These are phyloP conservation scores for Oxygymnocypris stewartii DNA, from an alignment of 2,113 vertebrate species.

Conservation along the genomic window DNA sequence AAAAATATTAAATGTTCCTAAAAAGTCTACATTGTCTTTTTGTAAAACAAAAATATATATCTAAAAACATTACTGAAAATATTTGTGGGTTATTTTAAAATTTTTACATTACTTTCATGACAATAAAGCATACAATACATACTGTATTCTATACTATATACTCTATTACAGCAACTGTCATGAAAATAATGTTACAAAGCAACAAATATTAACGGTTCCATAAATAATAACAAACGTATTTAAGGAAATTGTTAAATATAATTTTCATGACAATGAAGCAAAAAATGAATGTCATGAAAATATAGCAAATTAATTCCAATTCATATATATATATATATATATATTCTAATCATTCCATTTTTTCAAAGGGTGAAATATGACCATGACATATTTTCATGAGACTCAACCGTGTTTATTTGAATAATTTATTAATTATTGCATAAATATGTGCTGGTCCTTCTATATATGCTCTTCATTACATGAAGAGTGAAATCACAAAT, in stretches of 20 bases:
- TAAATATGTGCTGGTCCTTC: slow-evolving; percentile 74
- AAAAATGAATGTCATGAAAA: background rate
- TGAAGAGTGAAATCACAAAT: slow-evolving; percentile 21
- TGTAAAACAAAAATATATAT: no score
- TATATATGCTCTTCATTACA: slow-evolving; percentile 51
- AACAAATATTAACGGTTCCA: background rate
- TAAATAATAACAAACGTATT: no score
- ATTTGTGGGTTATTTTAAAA: no score
- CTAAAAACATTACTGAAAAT: no score
- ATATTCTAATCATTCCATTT: background rate
- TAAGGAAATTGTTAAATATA: no score
- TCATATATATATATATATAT: background rate
- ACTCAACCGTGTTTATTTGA: slow-evolving; percentile 34
- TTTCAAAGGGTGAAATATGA: background rate
- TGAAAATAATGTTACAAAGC: background rate
- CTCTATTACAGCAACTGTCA: background rate
- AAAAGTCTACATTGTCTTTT: no score
- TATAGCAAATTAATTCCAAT: background rate
- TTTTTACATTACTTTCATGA: background rate
- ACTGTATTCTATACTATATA: no score
- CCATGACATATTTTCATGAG: background rate
- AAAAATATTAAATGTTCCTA: background rate
- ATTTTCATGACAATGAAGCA: no score
- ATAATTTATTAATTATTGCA: slow-evolving; percentile 72
- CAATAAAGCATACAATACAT: no score